phyloP scores from a whole-genome alignment of 2,113 vertebrate species.

The Dasyornis broadbenti region DNA sequence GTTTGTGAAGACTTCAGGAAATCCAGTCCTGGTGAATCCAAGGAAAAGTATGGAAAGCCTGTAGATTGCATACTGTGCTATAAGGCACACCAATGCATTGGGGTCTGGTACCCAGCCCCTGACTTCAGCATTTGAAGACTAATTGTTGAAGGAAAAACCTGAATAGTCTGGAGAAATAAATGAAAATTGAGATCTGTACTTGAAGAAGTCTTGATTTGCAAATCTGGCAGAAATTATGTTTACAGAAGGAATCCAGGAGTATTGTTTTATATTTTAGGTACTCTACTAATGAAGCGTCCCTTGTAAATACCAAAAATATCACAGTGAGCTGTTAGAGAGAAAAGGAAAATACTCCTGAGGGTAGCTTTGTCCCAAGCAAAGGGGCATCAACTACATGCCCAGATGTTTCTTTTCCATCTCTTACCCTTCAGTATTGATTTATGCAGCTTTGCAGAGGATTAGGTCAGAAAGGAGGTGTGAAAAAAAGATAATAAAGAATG shows the following conservation, averaged over 20 bases:
- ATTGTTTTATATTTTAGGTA: background rate
- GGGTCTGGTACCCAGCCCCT: background rate
- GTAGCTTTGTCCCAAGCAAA: background rate
- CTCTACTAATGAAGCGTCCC: background rate
- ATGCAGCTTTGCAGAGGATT: background rate
- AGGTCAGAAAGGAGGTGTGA: background rate
- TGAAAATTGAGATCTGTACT: background rate
- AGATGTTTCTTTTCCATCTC: background rate
- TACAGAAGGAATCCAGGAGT: background rate
- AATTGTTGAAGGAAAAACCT: background rate
- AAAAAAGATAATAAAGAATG: background rate
- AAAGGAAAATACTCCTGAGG: background rate
- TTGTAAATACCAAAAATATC: background rate
- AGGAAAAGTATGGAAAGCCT: background rate
- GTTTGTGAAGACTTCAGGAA: background rate
- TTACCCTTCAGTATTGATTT: background rate
- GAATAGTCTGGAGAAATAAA: background rate
- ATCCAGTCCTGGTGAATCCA: background rate
- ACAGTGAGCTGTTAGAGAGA: background rate
- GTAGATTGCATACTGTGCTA: background rate
- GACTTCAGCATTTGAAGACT: background rate
- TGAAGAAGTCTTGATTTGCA: background rate
- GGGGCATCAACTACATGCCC: background rate
- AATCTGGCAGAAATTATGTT: background rate
- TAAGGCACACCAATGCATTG: accelerated